Percentiles rank a stretch among this genome's conserved stretches.
Conservation (phyloP, 2,113 vertebrate species). For the Callithrix jacchus region DNA sequence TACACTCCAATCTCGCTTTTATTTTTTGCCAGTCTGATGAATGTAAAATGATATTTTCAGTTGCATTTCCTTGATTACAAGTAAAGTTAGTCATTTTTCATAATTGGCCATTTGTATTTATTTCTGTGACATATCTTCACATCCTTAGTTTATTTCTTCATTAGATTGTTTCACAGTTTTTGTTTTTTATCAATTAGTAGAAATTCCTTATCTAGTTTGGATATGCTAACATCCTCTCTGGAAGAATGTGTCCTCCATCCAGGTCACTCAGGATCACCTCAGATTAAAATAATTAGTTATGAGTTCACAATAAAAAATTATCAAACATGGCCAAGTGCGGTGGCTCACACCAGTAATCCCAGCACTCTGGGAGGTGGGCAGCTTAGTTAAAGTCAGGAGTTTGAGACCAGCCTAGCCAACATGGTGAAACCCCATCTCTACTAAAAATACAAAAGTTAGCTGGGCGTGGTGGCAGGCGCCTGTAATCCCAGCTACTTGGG, state of each 20-base stretch:
- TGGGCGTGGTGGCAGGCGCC: too few relatives aligned
- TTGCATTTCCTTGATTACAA: neutral
- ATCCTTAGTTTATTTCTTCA: neutral
- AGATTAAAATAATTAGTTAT: neutral
- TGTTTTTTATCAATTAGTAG: neutral
- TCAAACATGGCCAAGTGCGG: neutral
- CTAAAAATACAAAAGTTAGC: too few relatives aligned
- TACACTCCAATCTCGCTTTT: neutral
- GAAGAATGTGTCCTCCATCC: neutral
- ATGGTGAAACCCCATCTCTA: too few relatives aligned
- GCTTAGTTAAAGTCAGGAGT: too few relatives aligned
- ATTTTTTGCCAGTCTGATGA: neutral
- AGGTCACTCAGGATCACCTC: neutral
- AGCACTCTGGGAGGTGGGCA: too few relatives aligned
- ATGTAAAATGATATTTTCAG: slow-evolving; percentile 19
- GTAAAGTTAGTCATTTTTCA: slow-evolving; percentile 11
- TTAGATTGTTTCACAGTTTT: neutral
- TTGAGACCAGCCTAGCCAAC: too few relatives aligned
- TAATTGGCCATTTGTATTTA: neutral
- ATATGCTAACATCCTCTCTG: neutral
- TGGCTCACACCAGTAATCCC: too few relatives aligned
- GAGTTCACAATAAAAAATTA: neutral
- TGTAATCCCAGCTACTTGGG: too few relatives aligned
- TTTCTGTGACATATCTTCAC: neutral
- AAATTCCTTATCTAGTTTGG: neutral